Evolutionary conservation across 2,888 invertebrate species (phyloP).

Genomic region (Salpingus planirostris): DNA sequence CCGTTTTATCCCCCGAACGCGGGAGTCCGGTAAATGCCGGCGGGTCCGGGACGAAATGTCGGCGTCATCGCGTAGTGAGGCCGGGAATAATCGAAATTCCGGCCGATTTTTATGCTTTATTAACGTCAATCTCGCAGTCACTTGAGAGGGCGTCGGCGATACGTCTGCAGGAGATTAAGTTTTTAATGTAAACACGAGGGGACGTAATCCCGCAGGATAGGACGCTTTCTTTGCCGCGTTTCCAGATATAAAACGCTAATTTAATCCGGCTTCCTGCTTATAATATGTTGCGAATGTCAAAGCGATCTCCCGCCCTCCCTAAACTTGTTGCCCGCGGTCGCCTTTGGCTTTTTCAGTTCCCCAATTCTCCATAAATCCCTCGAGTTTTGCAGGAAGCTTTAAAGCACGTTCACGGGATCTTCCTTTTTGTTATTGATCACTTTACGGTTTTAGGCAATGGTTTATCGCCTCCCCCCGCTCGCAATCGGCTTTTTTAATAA

Average conservation of each 20-base stretch:
- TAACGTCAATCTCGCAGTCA: constrained; percentile 14
- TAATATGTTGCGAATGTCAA: constrained; percentile 34
- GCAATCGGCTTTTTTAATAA: constrained; percentile 12
- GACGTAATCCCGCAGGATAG: constrained; percentile 21
- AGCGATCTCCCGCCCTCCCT: constrained; percentile 27
- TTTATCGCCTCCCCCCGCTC: constrained; percentile 19
- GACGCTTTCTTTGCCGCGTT: constrained; percentile 30
- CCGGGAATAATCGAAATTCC: constrained; percentile 1
- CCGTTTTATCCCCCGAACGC: no score
- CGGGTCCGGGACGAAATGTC: no score
- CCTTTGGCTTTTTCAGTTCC: constrained; percentile 28
- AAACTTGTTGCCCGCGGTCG: constrained; percentile 37
- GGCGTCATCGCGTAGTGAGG: no score
- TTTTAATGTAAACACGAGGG: constrained; percentile 22
- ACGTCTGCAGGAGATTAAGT: constrained; percentile 22
- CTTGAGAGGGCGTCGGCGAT: constrained; percentile 15
- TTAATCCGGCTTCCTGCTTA: constrained; percentile 37
- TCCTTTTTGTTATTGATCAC: constrained; percentile 32
- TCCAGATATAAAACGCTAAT: constrained; percentile 37
- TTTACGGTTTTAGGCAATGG: constrained; percentile 20
- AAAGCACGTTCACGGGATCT: constrained; percentile 32
- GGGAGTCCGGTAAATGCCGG: no score
- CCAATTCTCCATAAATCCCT: constrained; percentile 28
- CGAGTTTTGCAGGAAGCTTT: constrained; percentile 31
- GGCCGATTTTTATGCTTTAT: constrained; percentile 11